Evolutionary conservation across 2,888 invertebrate genomes (phyloP).

Genomic region (Napeogenes inachia): DNA sequence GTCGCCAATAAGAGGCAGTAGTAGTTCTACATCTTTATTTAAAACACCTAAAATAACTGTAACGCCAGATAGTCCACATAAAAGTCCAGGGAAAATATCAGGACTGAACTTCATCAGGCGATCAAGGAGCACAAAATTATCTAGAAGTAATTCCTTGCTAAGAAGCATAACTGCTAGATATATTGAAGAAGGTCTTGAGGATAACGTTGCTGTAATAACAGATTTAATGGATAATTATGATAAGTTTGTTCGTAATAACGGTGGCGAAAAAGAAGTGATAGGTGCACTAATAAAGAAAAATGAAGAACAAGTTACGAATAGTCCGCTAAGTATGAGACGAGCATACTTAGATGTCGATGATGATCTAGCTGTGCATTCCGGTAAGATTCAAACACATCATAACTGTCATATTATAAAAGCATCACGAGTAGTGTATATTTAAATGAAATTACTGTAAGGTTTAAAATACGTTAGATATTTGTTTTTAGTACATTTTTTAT

Average conservation of each 20-base stretch:
- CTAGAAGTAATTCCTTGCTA: slow-evolving; percentile 80
- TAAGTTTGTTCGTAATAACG: slow-evolving; percentile 59
- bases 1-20: slow-evolving; percentile 69
- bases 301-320: slow-evolving; percentile 63
- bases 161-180: slow-evolving; percentile 76
- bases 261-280: slow-evolving; percentile 64
- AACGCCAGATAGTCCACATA: slow-evolving; percentile 71
- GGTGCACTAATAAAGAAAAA: slow-evolving; percentile 69
- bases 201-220: slow-evolving; percentile 55
- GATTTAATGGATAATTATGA: slow-evolving; percentile 65
- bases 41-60: slow-evolving; percentile 65
- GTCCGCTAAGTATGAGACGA: slow-evolving; percentile 67
- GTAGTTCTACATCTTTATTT: slow-evolving; percentile 68
- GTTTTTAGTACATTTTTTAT: no score
- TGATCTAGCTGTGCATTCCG: slow-evolving; percentile 84
- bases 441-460: no score
- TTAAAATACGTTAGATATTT: no score
- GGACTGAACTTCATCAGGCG: slow-evolving; percentile 81
- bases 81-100: slow-evolving; percentile 73
- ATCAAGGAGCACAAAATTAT: slow-evolving; percentile 84
- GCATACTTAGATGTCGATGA: slow-evolving; percentile 79
- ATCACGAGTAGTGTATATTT: no score
- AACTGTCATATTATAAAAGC: background rate
- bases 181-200: slow-evolving; percentile 68
- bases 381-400: slow-evolving; percentile 60